Conservation (phyloP, 2,888 invertebrate genomes). For the Cephus rjabovi region DNA sequence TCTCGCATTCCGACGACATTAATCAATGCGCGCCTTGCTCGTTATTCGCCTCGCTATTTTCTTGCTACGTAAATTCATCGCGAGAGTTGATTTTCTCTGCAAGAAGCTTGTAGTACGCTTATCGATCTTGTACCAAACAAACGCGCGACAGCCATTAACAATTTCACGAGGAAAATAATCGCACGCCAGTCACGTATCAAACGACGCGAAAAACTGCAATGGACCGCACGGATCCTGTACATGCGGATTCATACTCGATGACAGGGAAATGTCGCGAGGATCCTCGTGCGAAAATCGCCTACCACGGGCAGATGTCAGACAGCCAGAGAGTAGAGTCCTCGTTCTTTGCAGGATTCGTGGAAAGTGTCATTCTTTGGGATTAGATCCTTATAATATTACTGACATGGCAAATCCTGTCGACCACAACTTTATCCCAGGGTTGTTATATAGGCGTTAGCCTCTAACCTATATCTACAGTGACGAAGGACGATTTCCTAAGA, state of each 20-base stretch:
- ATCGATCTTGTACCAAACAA: background rate
- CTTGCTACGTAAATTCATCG: background rate
- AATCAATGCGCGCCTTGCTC: background rate
- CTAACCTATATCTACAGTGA: background rate
- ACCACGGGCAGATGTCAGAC: background rate
- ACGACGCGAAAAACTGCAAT: background rate
- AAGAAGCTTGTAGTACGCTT: background rate
- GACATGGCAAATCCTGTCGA: background rate
- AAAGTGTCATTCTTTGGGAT: background rate
- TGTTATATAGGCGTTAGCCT: background rate
- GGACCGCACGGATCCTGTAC: background rate
- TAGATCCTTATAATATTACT: background rate
- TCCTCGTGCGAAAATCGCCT: background rate
- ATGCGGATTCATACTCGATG: background rate
- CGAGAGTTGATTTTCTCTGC: background rate
- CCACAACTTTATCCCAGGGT: background rate
- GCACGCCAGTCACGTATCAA: background rate
- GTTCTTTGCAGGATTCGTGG: background rate
- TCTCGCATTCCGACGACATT: background rate
- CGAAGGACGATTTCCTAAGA: background rate
- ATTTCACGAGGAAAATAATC: background rate
- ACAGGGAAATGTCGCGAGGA: background rate
- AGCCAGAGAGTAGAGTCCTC: background rate
- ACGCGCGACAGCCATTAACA: background rate
- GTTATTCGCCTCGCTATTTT: background rate